Evolutionary conservation across 2,888 invertebrate species (phyloP).

Genomic region (Trissonchulus latispiculum): DNA sequence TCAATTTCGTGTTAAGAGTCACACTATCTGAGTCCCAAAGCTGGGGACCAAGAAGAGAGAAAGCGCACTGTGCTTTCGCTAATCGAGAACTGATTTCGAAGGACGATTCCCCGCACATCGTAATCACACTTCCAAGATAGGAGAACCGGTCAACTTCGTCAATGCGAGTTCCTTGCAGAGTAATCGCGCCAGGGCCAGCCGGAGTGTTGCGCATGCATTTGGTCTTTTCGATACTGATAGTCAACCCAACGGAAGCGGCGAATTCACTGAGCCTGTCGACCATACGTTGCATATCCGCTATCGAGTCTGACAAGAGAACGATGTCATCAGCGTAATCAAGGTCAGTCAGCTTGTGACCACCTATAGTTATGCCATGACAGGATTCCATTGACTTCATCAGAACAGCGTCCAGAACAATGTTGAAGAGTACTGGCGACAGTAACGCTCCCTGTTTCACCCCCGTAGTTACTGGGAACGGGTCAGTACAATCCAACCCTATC

Average conservation of each 20-base stretch:
- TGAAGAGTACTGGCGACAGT: neutral
- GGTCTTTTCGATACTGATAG: neutral
- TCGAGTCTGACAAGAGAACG: neutral
- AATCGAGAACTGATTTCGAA: no score
- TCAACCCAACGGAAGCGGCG: neutral
- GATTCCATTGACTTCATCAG: neutral
- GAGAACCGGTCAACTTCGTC: neutral
- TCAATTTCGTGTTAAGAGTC: no score
- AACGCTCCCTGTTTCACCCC: conserved; percentile 8
- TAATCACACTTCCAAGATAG: conserved; percentile 9
- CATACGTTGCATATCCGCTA: neutral
- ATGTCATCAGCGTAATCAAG: neutral
- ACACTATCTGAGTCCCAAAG: no score
- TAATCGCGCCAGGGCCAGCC: neutral
- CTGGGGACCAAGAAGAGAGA: no score
- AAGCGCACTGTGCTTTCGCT: no score
- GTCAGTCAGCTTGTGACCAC: neutral
- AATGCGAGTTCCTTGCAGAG: neutral
- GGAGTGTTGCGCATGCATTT: neutral
- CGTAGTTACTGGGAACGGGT: neutral
- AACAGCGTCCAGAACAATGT: neutral
- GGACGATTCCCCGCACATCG: no score
- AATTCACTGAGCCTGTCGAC: neutral
- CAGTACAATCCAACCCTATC: neutral
- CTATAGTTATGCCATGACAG: neutral